phyloP scores from a whole-genome alignment of 1,140 invertebrate genomes.

The Eupristina koningsbergeri region DNA sequence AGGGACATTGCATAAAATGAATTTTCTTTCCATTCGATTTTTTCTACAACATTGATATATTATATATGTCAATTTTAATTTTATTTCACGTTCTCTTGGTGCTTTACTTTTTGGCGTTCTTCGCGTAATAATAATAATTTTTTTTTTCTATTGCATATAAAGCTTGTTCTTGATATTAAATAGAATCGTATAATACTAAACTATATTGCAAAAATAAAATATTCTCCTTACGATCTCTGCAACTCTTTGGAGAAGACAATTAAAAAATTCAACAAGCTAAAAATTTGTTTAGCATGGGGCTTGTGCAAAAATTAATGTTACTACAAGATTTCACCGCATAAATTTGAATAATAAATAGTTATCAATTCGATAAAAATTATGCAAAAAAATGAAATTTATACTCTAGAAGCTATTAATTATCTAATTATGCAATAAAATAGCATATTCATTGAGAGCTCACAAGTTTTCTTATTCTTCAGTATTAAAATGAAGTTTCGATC shows the following conservation, averaged over 20 bases:
- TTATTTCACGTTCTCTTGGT: neutral
- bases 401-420: neutral
- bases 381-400: neutral
- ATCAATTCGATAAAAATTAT: neutral
- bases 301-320: neutral
- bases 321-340: neutral
- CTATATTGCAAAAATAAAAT: neutral
- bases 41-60: no score
- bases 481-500: no score
- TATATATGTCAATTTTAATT: neutral
- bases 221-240: neutral
- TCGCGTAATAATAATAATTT: no score
- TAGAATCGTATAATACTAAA: neutral
- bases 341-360: neutral
- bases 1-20: no score
- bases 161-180: neutral
- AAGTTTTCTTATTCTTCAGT: no score
- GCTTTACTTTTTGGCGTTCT: no score
- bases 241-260: neutral
- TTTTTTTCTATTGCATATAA: neutral
- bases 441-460: no score
- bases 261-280: neutral
- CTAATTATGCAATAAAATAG: neutral
- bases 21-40: neutral
- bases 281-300: neutral